These are phyloP conservation scores for Podocnemis expansa DNA, from an alignment of 2,113 vertebrate genomes.

Conservation along the genomic window DNA sequence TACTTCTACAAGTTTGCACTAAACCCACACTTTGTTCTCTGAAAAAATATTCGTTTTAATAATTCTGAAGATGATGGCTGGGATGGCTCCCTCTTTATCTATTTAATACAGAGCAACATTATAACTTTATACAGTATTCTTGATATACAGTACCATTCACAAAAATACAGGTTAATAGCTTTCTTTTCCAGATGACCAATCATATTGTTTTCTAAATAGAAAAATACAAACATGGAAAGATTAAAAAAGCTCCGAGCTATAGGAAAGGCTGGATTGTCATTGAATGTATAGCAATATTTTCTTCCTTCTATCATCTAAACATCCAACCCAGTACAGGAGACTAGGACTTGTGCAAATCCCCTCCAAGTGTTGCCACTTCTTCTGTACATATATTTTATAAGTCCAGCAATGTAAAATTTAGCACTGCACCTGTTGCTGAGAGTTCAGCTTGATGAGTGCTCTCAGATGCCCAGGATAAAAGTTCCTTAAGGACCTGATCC, in stretches of 20 bases:
- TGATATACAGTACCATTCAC: background rate
- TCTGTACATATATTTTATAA: background rate
- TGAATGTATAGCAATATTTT: background rate
- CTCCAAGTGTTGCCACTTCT: background rate
- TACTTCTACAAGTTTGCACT: background rate
- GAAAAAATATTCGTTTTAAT: background rate
- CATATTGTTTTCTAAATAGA: background rate
- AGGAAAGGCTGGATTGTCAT: background rate
- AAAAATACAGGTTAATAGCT: background rate
- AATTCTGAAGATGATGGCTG: accelerated
- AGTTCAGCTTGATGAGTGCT: background rate
- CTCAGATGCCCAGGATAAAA: background rate
- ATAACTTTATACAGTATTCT: background rate
- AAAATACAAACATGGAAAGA: background rate
- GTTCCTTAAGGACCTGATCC: background rate
- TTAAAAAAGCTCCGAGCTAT: background rate
- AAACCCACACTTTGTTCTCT: background rate
- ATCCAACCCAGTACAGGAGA: background rate
- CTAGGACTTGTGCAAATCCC: background rate
- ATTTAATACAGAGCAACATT: accelerated
- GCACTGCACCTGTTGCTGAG: background rate
- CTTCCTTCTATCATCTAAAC: background rate
- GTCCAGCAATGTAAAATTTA: background rate
- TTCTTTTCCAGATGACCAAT: background rate
- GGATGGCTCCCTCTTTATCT: background rate